Evolutionary conservation across 2,797 vertebrate species (phyloP).

Genomic region (Syngnathus acus): DNA sequence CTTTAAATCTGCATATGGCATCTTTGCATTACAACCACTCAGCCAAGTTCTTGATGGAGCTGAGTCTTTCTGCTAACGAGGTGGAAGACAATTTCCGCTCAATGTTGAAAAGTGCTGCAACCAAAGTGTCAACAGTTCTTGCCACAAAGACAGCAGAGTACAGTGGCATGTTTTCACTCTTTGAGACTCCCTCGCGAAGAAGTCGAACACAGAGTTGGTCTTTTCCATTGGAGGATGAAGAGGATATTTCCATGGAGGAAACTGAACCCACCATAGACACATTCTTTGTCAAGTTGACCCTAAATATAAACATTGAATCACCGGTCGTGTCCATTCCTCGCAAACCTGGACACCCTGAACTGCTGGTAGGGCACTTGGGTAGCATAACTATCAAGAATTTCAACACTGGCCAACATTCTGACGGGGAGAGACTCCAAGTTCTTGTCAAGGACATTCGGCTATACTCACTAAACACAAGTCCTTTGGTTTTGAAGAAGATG

Average conservation of each 20-base stretch:
- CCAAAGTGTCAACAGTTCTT: conserved; percentile 88
- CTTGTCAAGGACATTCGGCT: conserved; percentile 92
- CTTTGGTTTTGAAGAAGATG: conserved; percentile 65
- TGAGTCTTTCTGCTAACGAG: conserved; percentile 90
- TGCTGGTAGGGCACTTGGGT: conserved; percentile 90
- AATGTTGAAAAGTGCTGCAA: conserved; percentile 90
- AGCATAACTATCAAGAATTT: conserved; percentile 93
- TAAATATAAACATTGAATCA: conserved; percentile 91
- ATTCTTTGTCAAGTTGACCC: conserved; percentile 83
- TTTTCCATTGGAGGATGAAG: conserved; percentile 69
- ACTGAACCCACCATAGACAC: conserved; percentile 59
- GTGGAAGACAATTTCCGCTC: conserved; percentile 90
- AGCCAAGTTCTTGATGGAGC: conserved; percentile 88
- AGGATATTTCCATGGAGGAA: conserved; percentile 50
- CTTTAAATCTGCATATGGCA: conserved; percentile 86
- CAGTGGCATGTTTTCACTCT: conserved; percentile 93
- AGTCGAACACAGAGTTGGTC: conserved; percentile 61
- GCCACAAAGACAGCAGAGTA: conserved; percentile 95
- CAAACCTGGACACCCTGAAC: conserved; percentile 86
- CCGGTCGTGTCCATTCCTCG: conserved; percentile 91
- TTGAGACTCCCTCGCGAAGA: conserved; percentile 78
- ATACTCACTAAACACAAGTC: conserved; percentile 86
- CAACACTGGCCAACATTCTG: conserved; percentile 75
- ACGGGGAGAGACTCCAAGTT: conserved; percentile 82
- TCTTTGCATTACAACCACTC: conserved; percentile 97